Evolutionary conservation across 1,140 invertebrate genomes (phyloP).

Genomic region (Cydia amplana): DNA sequence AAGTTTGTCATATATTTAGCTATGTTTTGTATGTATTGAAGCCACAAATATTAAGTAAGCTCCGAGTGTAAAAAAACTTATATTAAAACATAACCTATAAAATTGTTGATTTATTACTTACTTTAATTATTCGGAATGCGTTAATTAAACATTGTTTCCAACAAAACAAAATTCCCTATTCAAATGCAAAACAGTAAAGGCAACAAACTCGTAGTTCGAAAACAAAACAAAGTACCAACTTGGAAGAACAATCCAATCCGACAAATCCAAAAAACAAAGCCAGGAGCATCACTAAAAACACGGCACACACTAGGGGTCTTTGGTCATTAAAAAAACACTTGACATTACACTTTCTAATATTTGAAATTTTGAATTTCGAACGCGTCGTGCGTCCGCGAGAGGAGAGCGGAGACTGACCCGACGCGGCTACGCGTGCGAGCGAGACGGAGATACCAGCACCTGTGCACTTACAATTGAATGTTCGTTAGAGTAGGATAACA

Average conservation of each 20-base stretch:
- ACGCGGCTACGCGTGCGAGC: slow-evolving; percentile 59
- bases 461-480: slow-evolving; percentile 73
- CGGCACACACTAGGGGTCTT: slow-evolving; percentile 41
- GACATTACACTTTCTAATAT: slow-evolving; percentile 48
- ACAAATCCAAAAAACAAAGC: slow-evolving; percentile 51
- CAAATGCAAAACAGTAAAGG: slow-evolving; percentile 11
- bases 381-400: slow-evolving; percentile 43
- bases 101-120: neutral
- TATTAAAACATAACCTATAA: neutral
- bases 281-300: slow-evolving; percentile 48
- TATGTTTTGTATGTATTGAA: too few species aligned
- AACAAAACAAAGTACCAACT: slow-evolving; percentile 26
- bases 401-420: slow-evolving; percentile 53
- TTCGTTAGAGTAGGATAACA: slow-evolving; percentile 51
- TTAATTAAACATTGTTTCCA: neutral
- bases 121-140: neutral
- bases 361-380: slow-evolving; percentile 37
- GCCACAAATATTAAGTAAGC: neutral
- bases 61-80: neutral
- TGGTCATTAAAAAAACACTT: slow-evolving; percentile 44
- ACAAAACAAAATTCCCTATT: slow-evolving; percentile 1
- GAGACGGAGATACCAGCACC: slow-evolving; percentile 62
- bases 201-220: slow-evolving; percentile 17
- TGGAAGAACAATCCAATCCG: slow-evolving; percentile 39
- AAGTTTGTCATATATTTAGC: too few species aligned